Percentiles rank a stretch among this genome's conserved stretches.
Conservation (phyloP, 2,888 invertebrate genomes). For the Drosophila neonasuta region DNA sequence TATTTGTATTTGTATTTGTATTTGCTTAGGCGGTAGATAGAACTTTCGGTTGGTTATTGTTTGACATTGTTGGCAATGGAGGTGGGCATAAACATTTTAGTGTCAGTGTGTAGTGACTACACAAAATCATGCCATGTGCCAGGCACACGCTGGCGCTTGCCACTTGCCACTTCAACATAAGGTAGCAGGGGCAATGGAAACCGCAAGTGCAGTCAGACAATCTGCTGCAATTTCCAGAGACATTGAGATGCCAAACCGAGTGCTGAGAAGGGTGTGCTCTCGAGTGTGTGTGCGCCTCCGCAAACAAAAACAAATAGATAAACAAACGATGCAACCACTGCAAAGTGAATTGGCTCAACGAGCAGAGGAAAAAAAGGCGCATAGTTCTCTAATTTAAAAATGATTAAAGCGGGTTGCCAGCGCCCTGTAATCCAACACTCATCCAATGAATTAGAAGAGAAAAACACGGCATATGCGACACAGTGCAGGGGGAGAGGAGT, state of each 20-base stretch:
- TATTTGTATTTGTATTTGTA: slow-evolving; percentile 39
- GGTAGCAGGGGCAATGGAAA: slow-evolving; percentile 32
- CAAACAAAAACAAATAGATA: slow-evolving; percentile 70
- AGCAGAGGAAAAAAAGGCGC: slow-evolving; percentile 56
- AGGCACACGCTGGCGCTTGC: slow-evolving; percentile 46
- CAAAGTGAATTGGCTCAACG: slow-evolving; percentile 30
- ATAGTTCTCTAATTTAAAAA: slow-evolving; percentile 78
- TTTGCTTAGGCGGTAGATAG: slow-evolving; percentile 41
- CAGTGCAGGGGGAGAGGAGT: slow-evolving; percentile 5
- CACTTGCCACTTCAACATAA: slow-evolving; percentile 24
- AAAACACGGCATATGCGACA: slow-evolving; percentile 74
- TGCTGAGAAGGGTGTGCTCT: slow-evolving; percentile 16
- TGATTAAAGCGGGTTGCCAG: slow-evolving; percentile 74
- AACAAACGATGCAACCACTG: slow-evolving; percentile 66
- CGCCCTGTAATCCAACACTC: slow-evolving; percentile 78
- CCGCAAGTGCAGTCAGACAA: slow-evolving; percentile 67
- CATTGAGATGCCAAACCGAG: slow-evolving; percentile 16
- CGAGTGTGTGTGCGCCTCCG: slow-evolving; percentile 38
- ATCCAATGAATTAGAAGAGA: slow-evolving; percentile 69
- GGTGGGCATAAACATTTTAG: slow-evolving; percentile 52
- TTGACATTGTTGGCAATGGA: slow-evolving; percentile 9
- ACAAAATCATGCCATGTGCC: slow-evolving; percentile 61
- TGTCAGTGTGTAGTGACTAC: slow-evolving; percentile 41
- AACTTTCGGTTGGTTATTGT: slow-evolving; percentile 25
- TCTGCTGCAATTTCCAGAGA: slow-evolving; percentile 72